Evolutionary conservation across 2,888 invertebrate genomes (phyloP), one percentile per base, ranked within the genome.

Genomic region (Anorthoa munda): DNA sequence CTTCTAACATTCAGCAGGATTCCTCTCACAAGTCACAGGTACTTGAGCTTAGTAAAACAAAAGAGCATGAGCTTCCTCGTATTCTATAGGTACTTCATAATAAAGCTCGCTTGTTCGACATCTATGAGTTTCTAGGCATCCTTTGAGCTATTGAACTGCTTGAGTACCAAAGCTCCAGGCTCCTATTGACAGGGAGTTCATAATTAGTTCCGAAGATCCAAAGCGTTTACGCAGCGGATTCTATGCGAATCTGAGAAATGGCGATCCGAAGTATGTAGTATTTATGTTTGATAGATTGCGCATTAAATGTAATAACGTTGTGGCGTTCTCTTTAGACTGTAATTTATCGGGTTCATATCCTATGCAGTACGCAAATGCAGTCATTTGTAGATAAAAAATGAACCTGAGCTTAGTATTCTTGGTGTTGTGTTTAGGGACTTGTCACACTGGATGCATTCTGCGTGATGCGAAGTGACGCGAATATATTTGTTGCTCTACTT

Each of bases 141-240:
- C 56, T 46, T 53, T 71, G 51, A 46, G 21, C 21, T 26, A 46
- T n/a, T 53, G 51, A 70, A 7, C 21, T 56, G 21, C 39, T 39
- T 15, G 4, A 65, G 12, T 60, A 31, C 58, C 0, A 21, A 11
- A 21, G 11, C 23, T 26, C 18, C 15, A 23, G 13, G 39, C 39
- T 39, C 9, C 23, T 53, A 55, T 26, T 53, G 53, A 56, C 9
- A n/a, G 9, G 46, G 17, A 56, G 26, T 15, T 56, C 15, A 26
- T 46, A 56, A 66, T 18, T 66, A 64, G 31, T 51, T 51, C 31
- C 51, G 11, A 46, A 56, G n/a, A 18, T 21, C 4, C 21, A 45
- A 60, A 60, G 59, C 60, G 15, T 45, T 59, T 39, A 7, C 15
- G 9, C 39, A n/a, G n/a, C 39, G 59, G 59, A 59, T n/a, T 39